A percentile compares a stretch with the other conserved stretches of the same genome.
These are phyloP conservation scores for Irena cyanogastra DNA, from an alignment of 2,113 vertebrate genomes.

Conservation along the genomic window DNA sequence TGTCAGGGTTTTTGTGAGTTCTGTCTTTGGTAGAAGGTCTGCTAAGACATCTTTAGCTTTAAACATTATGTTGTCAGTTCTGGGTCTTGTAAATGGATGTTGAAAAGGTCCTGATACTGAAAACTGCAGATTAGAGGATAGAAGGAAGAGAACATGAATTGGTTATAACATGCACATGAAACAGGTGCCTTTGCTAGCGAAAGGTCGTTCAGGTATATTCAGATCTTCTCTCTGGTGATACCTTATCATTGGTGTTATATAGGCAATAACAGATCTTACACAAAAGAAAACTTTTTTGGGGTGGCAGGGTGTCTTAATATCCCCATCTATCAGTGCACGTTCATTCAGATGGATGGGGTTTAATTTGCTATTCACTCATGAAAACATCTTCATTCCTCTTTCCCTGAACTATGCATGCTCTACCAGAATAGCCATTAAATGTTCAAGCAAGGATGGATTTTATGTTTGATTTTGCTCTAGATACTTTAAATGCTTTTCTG, in stretches of 20 bases:
- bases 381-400: background rate
- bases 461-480: background rate
- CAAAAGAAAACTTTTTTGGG: background rate
- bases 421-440: background rate
- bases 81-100: background rate
- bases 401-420: background rate
- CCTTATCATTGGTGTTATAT: background rate
- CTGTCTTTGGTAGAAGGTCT: background rate
- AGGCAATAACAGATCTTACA: background rate
- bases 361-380: background rate
- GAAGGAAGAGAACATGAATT: background rate
- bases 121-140: background rate
- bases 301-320: background rate
- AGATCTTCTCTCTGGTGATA: background rate
- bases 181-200: background rate
- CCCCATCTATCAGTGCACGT: background rate
- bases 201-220: background rate
- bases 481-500: background rate
- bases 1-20: background rate
- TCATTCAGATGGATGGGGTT: background rate
- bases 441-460: background rate
- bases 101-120: background rate
- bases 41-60: background rate
- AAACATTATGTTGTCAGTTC: background rate
- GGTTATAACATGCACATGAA: background rate